A percentile compares a stretch with the other conserved stretches of the same genome.
These are phyloP conservation scores for Drosophila ochracea DNA, from an alignment of 2,888 invertebrate genomes.

Conservation along the genomic window DNA sequence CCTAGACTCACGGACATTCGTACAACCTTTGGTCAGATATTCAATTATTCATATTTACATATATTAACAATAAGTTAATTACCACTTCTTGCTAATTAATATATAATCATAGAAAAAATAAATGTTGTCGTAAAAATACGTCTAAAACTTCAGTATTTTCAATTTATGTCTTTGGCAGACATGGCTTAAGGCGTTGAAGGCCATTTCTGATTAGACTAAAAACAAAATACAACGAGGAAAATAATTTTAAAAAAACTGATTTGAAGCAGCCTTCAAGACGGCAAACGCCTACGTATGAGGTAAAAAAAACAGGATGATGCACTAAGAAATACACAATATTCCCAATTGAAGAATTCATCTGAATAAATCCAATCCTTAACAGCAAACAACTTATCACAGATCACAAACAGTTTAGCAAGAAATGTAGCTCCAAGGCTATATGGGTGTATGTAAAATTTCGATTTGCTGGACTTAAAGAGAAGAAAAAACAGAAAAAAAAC, in stretches of 20 bases:
- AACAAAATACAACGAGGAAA: conserved; percentile 9
- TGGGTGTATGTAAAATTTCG: background rate
- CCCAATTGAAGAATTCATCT: background rate
- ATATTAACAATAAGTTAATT: conserved; percentile 54
- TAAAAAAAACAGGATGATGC: background rate
- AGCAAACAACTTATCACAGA: background rate
- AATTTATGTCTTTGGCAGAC: conserved; percentile 1
- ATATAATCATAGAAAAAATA: conserved; percentile 37
- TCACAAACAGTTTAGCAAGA: background rate
- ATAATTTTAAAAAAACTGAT: background rate
- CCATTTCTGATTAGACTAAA: conserved; percentile 8
- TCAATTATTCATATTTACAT: conserved; percentile 53
- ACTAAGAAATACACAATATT: background rate
- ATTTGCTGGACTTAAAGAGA: background rate
- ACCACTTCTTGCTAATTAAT: conserved; percentile 51
- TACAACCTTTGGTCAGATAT: conserved; percentile 13
- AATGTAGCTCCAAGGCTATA: background rate
- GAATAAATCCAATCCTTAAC: background rate
- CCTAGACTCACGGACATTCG: conserved; percentile 7
- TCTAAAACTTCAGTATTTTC: conserved; percentile 29
- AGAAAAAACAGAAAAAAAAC: background rate
- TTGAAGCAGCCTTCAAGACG: conserved; percentile 1
- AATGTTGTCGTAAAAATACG: conserved; percentile 40
- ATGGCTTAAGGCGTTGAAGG: conserved; percentile 9
- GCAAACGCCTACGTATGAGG: background rate